Base-by-base conservation (phyloP, 2,888 invertebrate species). In the Napeogenes sylphis region DNA sequence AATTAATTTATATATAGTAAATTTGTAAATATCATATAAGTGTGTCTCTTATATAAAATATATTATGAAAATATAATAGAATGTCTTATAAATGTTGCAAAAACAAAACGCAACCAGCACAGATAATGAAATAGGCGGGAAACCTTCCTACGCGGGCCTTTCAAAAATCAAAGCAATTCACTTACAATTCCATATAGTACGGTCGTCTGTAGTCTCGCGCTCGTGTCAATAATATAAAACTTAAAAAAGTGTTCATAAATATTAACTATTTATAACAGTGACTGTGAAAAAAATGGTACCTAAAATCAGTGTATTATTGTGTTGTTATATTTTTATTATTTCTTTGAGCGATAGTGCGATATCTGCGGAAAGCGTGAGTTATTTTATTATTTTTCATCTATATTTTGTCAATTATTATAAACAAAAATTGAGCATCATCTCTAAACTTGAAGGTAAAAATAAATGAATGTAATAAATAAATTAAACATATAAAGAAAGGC, bases 121-220 rank as follows among this genome's bases (percentile, higher is more conserved):
- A 55, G 69, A 51, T 55, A 68, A 75, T 74, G 79, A 82, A 84
- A 84, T 82, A 75, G 79, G 86, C 88, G 88, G 81, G 83, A 87
- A 87, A 80, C 90, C 90, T 87, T 83, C 89, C 90, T 89, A 90
- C 89, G 89, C 90, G 90, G 86, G 89, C 88, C 90, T 89, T 90
- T 90, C 90, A 89, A 90, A 89, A 87, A 83, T 84, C 79, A 73
- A 73, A 76, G 83, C 87, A 84, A 81, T 82, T 79, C 80, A 74
- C 77, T 75, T 78, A 73, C 74, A 74, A 80, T 77, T 77, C 78
- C 83, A 86, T 77, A 85, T 77, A 73, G 82, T 78, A 75, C 79
- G 87, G 79, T 81, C 78, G 81, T 87, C 85, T 86, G 86, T 85
- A 86, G 86, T 84, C 75, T 83, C 80, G 78, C 78, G 71, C 70